Base-by-base conservation (phyloP, 2,113 vertebrate species). In the Nibea coibor region DNA sequence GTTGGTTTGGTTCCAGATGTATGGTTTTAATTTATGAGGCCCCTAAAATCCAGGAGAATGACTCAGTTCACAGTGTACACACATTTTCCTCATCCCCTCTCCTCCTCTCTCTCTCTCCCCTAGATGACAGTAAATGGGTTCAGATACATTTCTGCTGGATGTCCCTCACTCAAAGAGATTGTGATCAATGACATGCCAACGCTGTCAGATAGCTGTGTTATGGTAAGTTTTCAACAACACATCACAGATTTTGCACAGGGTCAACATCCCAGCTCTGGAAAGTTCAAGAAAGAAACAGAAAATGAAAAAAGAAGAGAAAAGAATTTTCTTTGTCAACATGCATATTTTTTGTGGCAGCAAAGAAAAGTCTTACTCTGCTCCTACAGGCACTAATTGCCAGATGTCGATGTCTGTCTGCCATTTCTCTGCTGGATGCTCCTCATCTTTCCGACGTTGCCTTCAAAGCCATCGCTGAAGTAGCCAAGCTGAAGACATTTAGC, bases 121-220 rank as follows among this genome's bases (percentile, higher is more conserved):
- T 71, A 96, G 96, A 95, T 97, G 86, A 96, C 95, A 51, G 94
- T 93, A 82, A 94, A 95, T 78, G 94, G 96, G 61, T 97, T 97
- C 93, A 94, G 20, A 88, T 93, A 93, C 83, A 92, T 96, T 79
- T 95, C 93, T 4, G 85, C 24, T 31, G 93, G 92, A 77, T 98
- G 96, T 84, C 92, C 87, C 26, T 84, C 84, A 19, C 94, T 97
- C 84, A 94, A 88, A 74, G 91, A 95, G 43, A 86, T 97, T 72
- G 93, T 95, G 17, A 93, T 97, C 69, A 93, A 96, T 22, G 93
- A 96, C 86, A 95, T 96, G 93, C 93, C 95, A 57, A 95, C 93
- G n/a, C 93, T 97, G 72, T 96, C 93, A 0, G 95, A 96, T 69
- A 92, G 68, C 87, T 96, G 94, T 88, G 78, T 97, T 72, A 82